Percentiles rank a stretch among this genome's conserved stretches.
These are phyloP conservation scores for Tyrophagus putrescentiae DNA, from an alignment of 1,140 invertebrate species.

Conservation along the genomic window DNA sequence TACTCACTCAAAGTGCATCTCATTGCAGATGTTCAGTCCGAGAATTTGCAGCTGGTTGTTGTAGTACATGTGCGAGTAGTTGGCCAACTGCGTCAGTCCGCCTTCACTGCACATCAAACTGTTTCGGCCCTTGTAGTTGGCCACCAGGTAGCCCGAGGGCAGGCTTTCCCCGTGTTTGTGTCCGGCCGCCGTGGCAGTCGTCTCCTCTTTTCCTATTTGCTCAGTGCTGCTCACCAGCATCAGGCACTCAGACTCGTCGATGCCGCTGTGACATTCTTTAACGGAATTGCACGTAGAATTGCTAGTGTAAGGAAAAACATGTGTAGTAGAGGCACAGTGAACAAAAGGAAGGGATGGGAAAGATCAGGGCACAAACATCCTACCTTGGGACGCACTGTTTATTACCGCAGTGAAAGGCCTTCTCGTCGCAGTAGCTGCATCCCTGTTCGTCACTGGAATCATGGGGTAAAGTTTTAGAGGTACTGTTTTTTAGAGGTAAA, in stretches of 20 bases:
- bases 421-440: constrained; percentile 19
- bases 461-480: too few species aligned
- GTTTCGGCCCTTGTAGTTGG: not conserved
- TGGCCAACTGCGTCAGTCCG: not conserved
- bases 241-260: constrained; percentile 1
- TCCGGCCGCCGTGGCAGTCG: not conserved
- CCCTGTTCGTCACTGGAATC: constrained; percentile 56
- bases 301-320: too few species aligned
- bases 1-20: constrained; percentile 11
- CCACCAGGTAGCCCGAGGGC: not conserved
- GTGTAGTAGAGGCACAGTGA: too few species aligned
- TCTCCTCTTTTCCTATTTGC: not conserved
- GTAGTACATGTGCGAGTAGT: constrained; percentile 9
- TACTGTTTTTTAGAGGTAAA: too few species aligned
- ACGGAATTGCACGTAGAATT: not conserved
- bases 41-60: constrained; percentile 15
- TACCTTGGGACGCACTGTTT: constrained; percentile 2
- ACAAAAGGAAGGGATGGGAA: too few species aligned
- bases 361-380: too few species aligned
- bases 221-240: not conserved
- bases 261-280: not conserved
- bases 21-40: constrained; percentile 2
- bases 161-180: too few species aligned
- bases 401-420: constrained; percentile 8
- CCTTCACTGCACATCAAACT: not conserved